Percentiles rank a stretch among this genome's conserved stretches.
These are phyloP conservation scores for Myocastor coypus DNA, from an alignment of 2,113 vertebrate genomes.

Conservation along the genomic window DNA sequence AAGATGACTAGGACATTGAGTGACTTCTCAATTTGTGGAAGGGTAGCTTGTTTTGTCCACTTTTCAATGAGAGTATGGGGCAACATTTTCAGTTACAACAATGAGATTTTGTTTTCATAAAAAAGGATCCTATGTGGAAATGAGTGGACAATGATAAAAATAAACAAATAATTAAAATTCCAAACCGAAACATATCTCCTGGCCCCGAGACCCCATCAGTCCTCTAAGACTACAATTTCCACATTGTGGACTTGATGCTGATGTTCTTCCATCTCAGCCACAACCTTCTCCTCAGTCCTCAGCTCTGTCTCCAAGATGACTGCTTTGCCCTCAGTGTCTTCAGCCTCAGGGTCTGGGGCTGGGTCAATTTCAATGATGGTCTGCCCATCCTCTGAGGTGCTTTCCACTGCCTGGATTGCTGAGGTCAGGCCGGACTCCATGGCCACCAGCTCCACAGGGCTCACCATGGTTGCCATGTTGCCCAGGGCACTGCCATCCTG, in stretches of 20 bases:
- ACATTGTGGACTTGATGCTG: conserved; percentile 92
- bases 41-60: conserved; percentile 78
- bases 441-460: conserved; percentile 94
- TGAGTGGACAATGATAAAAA: conserved; percentile 84
- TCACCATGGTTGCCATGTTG: conserved; percentile 89
- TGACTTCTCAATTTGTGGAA: conserved; percentile 66
- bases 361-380: conserved; percentile 96
- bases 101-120: conserved; percentile 73
- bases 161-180: conserved; percentile 82
- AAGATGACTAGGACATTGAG: conserved; percentile 53
- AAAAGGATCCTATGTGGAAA: conserved; percentile 82
- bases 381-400: conserved; percentile 87
- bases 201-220: conserved; percentile 81
- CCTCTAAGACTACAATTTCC: conserved; percentile 93
- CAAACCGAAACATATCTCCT: conserved; percentile 80
- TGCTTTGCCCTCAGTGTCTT: conserved; percentile 86
- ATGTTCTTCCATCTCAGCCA: conserved; percentile 89
- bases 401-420: conserved; percentile 89
- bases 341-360: conserved; percentile 87
- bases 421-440: conserved; percentile 90
- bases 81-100: conserved; percentile 77
- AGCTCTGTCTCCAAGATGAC: conserved; percentile 91
- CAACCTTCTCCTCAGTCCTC: conserved; percentile 91
- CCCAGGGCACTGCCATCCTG: conserved; percentile 92
- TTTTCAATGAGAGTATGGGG: conserved; percentile 71